Evolutionary conservation across 2,797 vertebrate species (phyloP), one percentile per base, ranked within the genome.

Genomic region (Benthosema pterotum): DNA sequence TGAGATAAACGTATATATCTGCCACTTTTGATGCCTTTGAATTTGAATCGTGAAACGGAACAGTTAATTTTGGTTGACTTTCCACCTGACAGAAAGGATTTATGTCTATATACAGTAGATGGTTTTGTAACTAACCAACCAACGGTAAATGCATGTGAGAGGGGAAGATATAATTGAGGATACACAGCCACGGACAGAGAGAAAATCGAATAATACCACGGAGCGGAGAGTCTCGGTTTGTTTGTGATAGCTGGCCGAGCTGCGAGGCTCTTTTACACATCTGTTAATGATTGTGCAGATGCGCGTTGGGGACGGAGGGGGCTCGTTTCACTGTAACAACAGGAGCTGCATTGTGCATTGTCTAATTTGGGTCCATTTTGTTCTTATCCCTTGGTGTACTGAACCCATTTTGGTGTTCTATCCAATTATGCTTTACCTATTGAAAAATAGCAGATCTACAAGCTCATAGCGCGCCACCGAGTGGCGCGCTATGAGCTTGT

Each of bases 311-410:
- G 83, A 83, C 80, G 78, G 66, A 68, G 79, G 70, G 70, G 70
- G 79, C 6, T 69, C 63, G 77, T 82, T 87, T 82, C 79, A 75
- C 68, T 88, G 77, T 81, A 88, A 89, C 84, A 93, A 92, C 90
- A 93, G 89, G 90, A 92, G 91, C 88, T 65, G 79, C 83, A 91
- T 93, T 93, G 92, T 93, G 83, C 86, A 91, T 83, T 83, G 81
- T 84, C 75, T 90, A 78, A 89, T 89, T 91, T 84, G 72, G 52
- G 70, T 78, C 70, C 82, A 83, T 86, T 83, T 77, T 87, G 74
- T 84, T 80, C 72, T 83, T 71, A n/a, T n/a, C n/a, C n/a, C n/a
- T n/a, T n/a, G n/a, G n/a, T n/a, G n/a, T n/a, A n/a, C n/a, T n/a
- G n/a, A n/a, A n/a, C n/a, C n/a, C n/a, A n/a, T n/a, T n/a, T n/a